phyloP scores from a whole-genome alignment of 2,113 vertebrate species.

The Trachemys scripta region DNA sequence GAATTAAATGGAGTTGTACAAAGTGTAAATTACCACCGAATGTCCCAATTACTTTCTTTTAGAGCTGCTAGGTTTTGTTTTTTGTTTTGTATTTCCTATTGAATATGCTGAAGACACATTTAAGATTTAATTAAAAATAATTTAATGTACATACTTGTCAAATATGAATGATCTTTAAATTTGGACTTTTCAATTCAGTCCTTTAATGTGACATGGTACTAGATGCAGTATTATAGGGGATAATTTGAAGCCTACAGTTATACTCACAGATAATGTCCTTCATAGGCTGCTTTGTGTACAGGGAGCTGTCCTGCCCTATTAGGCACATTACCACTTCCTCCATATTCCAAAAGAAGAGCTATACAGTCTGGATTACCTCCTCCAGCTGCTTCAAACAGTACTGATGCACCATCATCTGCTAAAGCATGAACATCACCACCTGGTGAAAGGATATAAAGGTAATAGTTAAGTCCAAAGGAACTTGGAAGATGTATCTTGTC shows the following conservation, averaged over 20 bases:
- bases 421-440: slow-evolving; percentile 86
- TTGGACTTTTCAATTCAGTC: neutral
- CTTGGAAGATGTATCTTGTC: neutral
- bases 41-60: neutral
- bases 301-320: slow-evolving; percentile 86
- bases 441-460: slow-evolving; percentile 57
- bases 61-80: neutral
- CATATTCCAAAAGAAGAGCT: slow-evolving; percentile 87
- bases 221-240: neutral
- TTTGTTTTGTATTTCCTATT: neutral
- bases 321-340: slow-evolving; percentile 86
- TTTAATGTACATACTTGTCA: neutral
- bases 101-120: neutral
- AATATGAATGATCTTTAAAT: neutral
- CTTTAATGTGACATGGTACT: neutral
- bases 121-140: neutral
- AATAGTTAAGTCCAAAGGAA: neutral
- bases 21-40: neutral
- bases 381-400: slow-evolving; percentile 87
- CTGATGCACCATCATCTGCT: slow-evolving; percentile 85
- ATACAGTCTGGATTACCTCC: slow-evolving; percentile 87
- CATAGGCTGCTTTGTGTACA: slow-evolving; percentile 88
- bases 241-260: neutral
- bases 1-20: neutral
- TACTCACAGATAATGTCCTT: slow-evolving; percentile 90